These are phyloP conservation scores for Oryzias melastigma DNA, from an alignment of 2,113 vertebrate genomes.

Conservation along the genomic window DNA sequence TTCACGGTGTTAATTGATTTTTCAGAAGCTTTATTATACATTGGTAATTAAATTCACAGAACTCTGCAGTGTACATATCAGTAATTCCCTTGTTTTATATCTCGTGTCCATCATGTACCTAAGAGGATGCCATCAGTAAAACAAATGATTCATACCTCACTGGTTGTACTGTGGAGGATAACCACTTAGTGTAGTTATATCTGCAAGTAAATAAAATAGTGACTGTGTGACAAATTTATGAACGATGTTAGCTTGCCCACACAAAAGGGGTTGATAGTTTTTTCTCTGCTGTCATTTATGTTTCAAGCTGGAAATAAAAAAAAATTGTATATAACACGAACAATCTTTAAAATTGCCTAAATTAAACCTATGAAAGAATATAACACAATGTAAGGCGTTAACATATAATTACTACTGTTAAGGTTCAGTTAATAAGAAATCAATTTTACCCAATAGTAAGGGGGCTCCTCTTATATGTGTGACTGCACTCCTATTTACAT, in stretches of 20 bases:
- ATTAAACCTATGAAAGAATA: too few species aligned
- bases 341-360: too few species aligned
- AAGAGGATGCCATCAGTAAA: slow-evolving; percentile 1
- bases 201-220: slow-evolving; percentile 3
- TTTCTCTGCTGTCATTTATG: neutral
- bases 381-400: too few species aligned
- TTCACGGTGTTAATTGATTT: slow-evolving; percentile 66
- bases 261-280: neutral
- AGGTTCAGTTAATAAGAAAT: too few species aligned
- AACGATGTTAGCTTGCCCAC: neutral
- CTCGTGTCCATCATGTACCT: neutral
- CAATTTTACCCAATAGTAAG: too few species aligned
- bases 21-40: slow-evolving; percentile 44
- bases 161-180: neutral
- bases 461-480: too few species aligned
- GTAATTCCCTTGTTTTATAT: slow-evolving; percentile 2
- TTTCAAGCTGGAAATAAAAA: neutral
- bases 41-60: slow-evolving; percentile 38
- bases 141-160: slow-evolving; percentile 2
- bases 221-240: slow-evolving; percentile 23
- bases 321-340: neutral
- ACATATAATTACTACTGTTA: too few species aligned
- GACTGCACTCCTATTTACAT: too few species aligned
- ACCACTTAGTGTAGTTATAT: neutral
- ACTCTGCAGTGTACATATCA: slow-evolving; percentile 9